Percentiles rank a stretch among this genome's conserved stretches.
phyloP scores from a whole-genome alignment of 2,113 vertebrate species.

The Lepisosteus oculatus region DNA sequence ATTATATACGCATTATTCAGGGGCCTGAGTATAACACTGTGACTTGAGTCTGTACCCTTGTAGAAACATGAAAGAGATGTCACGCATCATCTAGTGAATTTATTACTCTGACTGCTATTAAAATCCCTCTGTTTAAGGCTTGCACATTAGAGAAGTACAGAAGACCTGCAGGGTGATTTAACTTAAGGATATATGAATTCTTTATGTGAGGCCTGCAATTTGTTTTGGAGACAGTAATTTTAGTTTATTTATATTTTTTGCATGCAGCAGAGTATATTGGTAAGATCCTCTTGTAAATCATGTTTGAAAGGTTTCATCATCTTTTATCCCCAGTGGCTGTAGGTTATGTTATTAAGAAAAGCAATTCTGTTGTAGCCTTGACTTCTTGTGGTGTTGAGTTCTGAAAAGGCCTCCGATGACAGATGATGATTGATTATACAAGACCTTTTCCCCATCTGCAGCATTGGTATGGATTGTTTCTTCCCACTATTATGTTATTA shows the following conservation, averaged over 20 bases:
- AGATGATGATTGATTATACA: conserved; percentile 19
- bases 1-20: no score
- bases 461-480: not conserved
- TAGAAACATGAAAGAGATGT: no score
- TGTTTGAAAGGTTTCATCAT: conserved; percentile 12
- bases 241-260: not conserved
- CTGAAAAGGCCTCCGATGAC: conserved; percentile 5
- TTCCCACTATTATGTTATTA: not conserved
- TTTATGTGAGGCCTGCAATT: not conserved
- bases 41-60: no score
- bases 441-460: conserved; percentile 6
- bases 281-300: conserved; percentile 9
- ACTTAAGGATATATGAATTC: not conserved
- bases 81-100: no score
- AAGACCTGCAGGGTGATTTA: not conserved
- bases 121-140: not conserved
- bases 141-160: not conserved
- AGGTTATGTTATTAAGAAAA: conserved; percentile 24
- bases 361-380: conserved; percentile 14
- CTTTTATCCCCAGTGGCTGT: conserved; percentile 6
- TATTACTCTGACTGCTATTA: not conserved
- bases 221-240: not conserved
- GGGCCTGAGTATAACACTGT: no score
- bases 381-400: conserved; percentile 9
- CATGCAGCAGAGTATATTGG: not conserved